A percentile compares a stretch with the other conserved stretches of the same genome.
These are phyloP conservation scores for Acropternis orthonyx DNA, from an alignment of 2,797 vertebrate genomes.

Conservation along the genomic window DNA sequence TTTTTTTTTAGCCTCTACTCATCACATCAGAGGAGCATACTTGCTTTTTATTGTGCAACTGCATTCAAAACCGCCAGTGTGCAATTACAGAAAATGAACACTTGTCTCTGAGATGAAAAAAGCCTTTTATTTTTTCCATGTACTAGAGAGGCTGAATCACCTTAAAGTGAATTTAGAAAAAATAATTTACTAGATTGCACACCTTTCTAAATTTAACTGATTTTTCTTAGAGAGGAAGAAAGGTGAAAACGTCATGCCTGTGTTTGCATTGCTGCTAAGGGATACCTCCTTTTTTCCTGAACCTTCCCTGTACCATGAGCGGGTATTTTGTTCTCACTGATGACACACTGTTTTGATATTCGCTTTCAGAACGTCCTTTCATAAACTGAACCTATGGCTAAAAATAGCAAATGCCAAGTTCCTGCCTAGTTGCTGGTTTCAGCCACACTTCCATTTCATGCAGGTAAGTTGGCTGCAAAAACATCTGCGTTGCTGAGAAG, in stretches of 20 bases:
- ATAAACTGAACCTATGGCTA: background rate
- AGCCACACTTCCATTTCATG: background rate
- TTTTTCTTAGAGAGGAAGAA: background rate
- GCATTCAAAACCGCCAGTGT: background rate
- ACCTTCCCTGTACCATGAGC: background rate
- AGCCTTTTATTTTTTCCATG: background rate
- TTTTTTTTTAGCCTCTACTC: background rate
- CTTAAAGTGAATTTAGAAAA: background rate
- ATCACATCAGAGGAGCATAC: background rate
- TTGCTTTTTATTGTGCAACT: background rate
- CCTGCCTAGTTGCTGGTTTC: background rate
- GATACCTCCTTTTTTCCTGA: background rate
- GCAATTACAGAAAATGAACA: conserved; percentile 9
- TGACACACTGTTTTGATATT: background rate
- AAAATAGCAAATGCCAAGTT: background rate
- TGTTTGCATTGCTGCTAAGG: background rate
- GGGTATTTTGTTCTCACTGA: background rate
- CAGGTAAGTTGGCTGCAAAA: background rate
- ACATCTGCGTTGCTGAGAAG: background rate
- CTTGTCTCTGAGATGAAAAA: background rate
- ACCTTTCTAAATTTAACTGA: background rate
- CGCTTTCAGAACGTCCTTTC: background rate
- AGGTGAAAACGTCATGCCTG: background rate
- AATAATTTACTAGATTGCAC: background rate
- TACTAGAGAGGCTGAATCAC: background rate